Percentiles rank a stretch among this genome's conserved stretches.
These are phyloP conservation scores for Sparus aurata DNA, from an alignment of 2,797 vertebrate genomes.

Conservation along the genomic window DNA sequence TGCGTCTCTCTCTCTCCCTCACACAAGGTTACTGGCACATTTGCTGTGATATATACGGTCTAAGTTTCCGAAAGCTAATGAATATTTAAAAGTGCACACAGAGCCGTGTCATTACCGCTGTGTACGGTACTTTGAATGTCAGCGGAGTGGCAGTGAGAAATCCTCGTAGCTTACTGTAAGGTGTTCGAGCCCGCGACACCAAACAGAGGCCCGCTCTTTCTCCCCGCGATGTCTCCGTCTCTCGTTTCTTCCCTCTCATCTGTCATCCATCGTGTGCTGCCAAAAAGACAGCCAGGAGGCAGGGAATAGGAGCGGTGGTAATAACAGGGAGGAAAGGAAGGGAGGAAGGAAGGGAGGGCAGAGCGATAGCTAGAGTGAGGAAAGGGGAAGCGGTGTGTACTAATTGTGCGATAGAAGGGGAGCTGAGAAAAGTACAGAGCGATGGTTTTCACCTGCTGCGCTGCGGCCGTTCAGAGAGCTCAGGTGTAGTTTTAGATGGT, in stretches of 20 bases:
- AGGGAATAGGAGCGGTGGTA: constrained; percentile 56
- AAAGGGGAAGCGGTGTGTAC: constrained; percentile 43
- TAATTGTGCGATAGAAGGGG: constrained; percentile 38
- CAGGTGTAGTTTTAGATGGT: constrained; percentile 22
- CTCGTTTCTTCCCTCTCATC: constrained; percentile 64
- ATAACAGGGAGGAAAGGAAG: constrained; percentile 63
- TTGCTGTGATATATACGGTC: background rate
- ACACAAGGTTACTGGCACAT: constrained; percentile 17
- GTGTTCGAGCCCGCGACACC: constrained; percentile 34
- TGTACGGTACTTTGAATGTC: constrained; percentile 18
- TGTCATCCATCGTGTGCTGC: constrained; percentile 64
- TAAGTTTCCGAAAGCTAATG: constrained; percentile 19
- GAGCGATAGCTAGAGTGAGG: constrained; percentile 17
- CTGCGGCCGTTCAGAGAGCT: constrained; percentile 11
- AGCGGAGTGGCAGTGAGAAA: constrained; percentile 17
- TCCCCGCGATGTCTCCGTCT: constrained; percentile 47
- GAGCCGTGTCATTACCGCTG: constrained; percentile 24
- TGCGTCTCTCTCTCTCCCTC: background rate
- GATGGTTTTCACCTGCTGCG: constrained; percentile 44
- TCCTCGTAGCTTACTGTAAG: constrained; percentile 15
- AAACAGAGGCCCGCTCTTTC: constrained; percentile 51
- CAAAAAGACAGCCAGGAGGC: constrained; percentile 72
- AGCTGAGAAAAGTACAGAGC: constrained; percentile 37
- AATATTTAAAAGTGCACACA: constrained; percentile 24
- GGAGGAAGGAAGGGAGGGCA: constrained; percentile 25